These are phyloP conservation scores for Diachrysia chrysitis DNA, from an alignment of 2,888 invertebrate species.

Conservation along the genomic window DNA sequence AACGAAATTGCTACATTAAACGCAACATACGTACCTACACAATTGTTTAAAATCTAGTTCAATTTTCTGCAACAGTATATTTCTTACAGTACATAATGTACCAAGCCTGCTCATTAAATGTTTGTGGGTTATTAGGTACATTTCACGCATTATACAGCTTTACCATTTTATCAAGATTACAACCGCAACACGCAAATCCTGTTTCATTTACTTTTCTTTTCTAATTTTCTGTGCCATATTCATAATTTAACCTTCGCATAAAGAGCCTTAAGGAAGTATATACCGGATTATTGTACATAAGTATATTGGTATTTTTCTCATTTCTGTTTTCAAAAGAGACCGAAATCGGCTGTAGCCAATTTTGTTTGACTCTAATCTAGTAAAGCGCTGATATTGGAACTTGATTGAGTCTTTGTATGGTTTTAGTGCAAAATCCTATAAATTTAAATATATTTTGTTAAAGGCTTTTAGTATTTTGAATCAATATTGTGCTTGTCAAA, in stretches of 20 bases:
- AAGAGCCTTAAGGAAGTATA: constrained; percentile 48
- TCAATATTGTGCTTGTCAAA: too few relatives aligned
- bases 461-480: background rate
- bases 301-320: constrained; percentile 32
- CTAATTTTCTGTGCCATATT: constrained; percentile 58
- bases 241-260: constrained; percentile 52
- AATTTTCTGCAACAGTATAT: too few relatives aligned
- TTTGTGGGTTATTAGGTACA: constrained; percentile 48
- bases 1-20: too few relatives aligned
- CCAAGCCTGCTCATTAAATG: constrained; percentile 40
- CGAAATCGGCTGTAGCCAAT: constrained; percentile 29
- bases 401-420: background rate
- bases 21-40: too few relatives aligned
- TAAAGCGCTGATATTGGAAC: background rate
- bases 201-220: constrained; percentile 59
- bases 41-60: too few relatives aligned
- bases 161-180: constrained; percentile 60
- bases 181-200: constrained; percentile 54
- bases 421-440: background rate
- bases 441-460: background rate
- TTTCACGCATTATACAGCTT: constrained; percentile 49
- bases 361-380: constrained; percentile 27
- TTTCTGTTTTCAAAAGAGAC: constrained; percentile 26
- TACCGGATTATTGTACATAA: constrained; percentile 35
- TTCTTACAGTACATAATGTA: background rate